Conservation (phyloP, 92 coral and sea anemone genomes). For the Palythoa grandiflora region DNA sequence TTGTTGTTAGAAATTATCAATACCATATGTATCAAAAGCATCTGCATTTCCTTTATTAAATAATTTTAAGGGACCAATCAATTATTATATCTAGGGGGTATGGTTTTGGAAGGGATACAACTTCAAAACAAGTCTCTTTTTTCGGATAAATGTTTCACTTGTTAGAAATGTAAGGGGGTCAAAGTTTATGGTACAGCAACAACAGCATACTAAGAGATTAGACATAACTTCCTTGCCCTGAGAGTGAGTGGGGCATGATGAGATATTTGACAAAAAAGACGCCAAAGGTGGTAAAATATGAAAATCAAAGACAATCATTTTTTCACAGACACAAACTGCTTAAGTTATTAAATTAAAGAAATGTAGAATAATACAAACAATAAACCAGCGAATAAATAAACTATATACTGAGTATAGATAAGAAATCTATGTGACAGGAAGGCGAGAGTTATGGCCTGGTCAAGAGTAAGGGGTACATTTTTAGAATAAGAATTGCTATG, state of each 20-base stretch:
- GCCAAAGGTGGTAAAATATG: neutral
- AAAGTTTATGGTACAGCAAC: constrained; percentile 3
- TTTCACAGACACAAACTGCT: too few relatives aligned
- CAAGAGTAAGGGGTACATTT: too few relatives aligned
- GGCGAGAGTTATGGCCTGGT: neutral
- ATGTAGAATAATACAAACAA: too few relatives aligned
- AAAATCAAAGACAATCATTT: too few relatives aligned
- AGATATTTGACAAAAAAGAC: neutral
- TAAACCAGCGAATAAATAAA: too few relatives aligned
- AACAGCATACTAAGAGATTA: neutral
- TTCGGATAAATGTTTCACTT: neutral
- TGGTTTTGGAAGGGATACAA: neutral
- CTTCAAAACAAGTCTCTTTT: neutral
- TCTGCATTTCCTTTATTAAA: neutral
- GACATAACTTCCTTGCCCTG: neutral
- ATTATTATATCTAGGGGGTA: neutral
- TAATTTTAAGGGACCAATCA: neutral
- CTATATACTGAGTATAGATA: too few relatives aligned
- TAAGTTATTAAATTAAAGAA: too few relatives aligned
- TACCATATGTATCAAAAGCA: neutral
- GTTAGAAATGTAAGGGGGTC: neutral
- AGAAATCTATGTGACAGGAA: neutral
- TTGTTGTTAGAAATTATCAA: neutral
- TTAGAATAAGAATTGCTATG: neutral
- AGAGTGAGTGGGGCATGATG: neutral